Base-by-base conservation (phyloP, 2,888 invertebrate genomes). In the Hydrotaea cyrtoneurina region DNA sequence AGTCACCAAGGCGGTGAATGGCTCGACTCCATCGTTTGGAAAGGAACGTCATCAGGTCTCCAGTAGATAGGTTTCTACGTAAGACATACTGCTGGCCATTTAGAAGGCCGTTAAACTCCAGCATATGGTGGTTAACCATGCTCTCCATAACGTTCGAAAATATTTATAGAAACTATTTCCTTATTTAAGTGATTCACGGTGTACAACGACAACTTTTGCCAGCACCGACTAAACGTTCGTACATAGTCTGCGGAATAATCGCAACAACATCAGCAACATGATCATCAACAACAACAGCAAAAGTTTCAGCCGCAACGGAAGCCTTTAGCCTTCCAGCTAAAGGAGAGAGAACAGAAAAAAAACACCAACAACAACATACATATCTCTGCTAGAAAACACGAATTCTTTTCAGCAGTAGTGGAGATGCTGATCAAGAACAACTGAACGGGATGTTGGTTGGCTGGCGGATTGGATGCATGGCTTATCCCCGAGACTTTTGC, bases 401-500 rank as follows among this genome's bases (percentile, higher is more conserved):
- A 78, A 72, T 78, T 72, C 72, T 81, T 55, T 71, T 73, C 69
- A 55, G 78, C 57, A 57, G 64, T 57, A 72, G 55, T 73, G 46
- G 39, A 46, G 43, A 19, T 75, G 81, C 64, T 72, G 66, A 74
- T 78, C 80, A 71, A 43, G 53, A 26, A 26, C 50, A 59, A 11
- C 59, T 15, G 19, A 26, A 59, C 59, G 26, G 26, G 23, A 11
- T 39, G 21, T 39, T 71, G 80, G 62, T 39, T 31, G 59, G 15
- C 43, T 72, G 46, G 15, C 8, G 2, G 50, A 15, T 50, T 46
- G 69, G 59, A 53, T 77, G 76, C 62, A 57, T 62, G 71, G 80
- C 75, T 84, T 81, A 84, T 84, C 84, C 84, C 81, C 7, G 55
- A 39, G 10, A 81, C 23, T 69, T 74, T 78, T 72, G 26, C 59